Evolutionary conservation across 2,888 invertebrate genomes (phyloP), one percentile per base, ranked within the genome.

Genomic region (Prenolepis imparis): DNA sequence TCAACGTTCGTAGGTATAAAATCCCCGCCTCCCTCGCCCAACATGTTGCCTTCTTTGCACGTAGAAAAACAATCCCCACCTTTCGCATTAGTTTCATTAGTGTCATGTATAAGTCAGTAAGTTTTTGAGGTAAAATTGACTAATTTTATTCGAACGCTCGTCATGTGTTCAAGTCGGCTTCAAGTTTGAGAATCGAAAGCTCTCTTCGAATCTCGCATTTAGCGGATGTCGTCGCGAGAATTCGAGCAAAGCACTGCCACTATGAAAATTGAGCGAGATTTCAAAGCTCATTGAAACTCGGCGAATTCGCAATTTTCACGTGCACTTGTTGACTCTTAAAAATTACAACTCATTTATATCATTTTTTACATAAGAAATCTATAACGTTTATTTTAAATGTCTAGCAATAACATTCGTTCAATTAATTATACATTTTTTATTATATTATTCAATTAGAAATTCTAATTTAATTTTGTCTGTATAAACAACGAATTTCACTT

Each of bases 121-220:
- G n/a, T 28, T 28, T 44, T 59, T 32, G 18, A 72, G 12, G 1
- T 36, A 32, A 70, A 59, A 41, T 44, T 48, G 59, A n/a, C 41
- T 44, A n/a, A 59, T 59, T 78, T 78, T 59, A 44, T 59, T 78
- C 72, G 59, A 59, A 36, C 59, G 59, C 44, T 78, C 44, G 59
- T 70, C 21, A 78, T 77, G 75, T 90, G 75, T 84, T 89, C 83
- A 82, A 82, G 18, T 61, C 36, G 44, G 32, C 80, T 88, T 82
- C 12, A 86, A 88, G 90, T 90, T 91, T 91, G 91, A 89, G 90
- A 91, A 82, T 89, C 91, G 84, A 86, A 84, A 67, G 28, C 28
- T 28, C 18, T 81, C 12, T n/a, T 66, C 18, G 55, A 44, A 59
- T 12, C 5, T 4, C 52, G 32, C 8, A 61, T 24, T n/a, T 57